Conservation (phyloP, 1,140 invertebrate genomes). For the Solenopsis fugax region DNA sequence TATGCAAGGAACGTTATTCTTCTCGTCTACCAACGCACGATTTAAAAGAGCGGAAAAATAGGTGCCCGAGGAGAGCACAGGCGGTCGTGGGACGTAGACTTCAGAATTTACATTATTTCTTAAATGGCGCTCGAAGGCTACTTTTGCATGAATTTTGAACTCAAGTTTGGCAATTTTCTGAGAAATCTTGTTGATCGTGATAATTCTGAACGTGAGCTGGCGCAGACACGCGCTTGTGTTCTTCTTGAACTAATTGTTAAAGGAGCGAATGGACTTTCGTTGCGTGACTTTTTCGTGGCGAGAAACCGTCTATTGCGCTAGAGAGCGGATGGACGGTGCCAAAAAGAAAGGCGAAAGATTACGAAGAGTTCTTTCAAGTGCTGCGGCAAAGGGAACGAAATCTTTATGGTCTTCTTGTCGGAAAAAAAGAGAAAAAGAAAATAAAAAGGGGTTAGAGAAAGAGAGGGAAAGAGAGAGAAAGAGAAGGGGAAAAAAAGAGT, state of each 20-base stretch:
- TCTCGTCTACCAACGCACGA: conserved; percentile 65
- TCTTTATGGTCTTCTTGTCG: conserved; percentile 40
- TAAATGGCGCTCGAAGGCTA: not conserved
- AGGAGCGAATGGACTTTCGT: conserved; percentile 28
- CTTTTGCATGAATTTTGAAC: conserved; percentile 30
- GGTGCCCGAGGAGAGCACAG: conserved; percentile 24
- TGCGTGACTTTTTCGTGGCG: conserved; percentile 45
- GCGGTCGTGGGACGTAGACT: not conserved
- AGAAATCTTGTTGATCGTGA: conserved; percentile 6
- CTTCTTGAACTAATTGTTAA: conserved; percentile 41
- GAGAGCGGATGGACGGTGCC: conserved; percentile 16
- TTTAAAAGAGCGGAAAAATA: conserved; percentile 51
- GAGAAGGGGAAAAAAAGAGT: conserved; percentile 31
- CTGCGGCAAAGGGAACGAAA: conserved; percentile 63
- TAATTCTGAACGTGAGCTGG: not conserved
- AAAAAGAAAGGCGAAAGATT: conserved; percentile 32
- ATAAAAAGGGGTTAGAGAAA: conserved; percentile 50
- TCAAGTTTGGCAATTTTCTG: conserved; percentile 4
- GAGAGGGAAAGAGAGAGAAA: conserved; percentile 64
- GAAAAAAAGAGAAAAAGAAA: conserved; percentile 34
- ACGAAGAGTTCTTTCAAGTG: conserved; percentile 52
- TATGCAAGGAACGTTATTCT: conserved; percentile 86
- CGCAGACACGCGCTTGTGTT: conserved; percentile 19
- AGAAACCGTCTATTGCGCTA: conserved; percentile 39
- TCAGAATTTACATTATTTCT: conserved; percentile 33